A percentile compares a stretch with the other conserved stretches of the same genome.
Conservation (phyloP, 2,113 vertebrate genomes). For the Calypte anna region DNA sequence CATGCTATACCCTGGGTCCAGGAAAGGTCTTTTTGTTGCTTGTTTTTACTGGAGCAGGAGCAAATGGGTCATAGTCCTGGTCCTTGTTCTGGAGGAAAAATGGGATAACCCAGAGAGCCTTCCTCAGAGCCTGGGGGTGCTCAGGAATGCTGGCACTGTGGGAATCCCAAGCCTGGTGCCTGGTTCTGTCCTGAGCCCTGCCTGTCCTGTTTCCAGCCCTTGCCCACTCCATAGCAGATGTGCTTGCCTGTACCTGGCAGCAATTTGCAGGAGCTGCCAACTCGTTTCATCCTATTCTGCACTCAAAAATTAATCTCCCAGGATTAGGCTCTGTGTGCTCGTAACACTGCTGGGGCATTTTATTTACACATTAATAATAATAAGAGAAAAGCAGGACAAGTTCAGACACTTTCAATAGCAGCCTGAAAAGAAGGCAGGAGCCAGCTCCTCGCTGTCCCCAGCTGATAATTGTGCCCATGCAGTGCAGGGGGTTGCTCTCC, state of each 20-base stretch:
- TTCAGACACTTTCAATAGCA: conserved; percentile 57
- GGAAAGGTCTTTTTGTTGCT: background rate
- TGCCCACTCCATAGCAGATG: background rate
- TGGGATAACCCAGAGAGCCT: too few species aligned
- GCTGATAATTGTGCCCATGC: conserved; percentile 8
- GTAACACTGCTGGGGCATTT: conserved; percentile 53
- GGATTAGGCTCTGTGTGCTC: conserved; percentile 34
- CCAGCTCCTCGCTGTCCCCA: background rate
- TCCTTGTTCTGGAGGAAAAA: background rate
- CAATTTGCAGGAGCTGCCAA: background rate
- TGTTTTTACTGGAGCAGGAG: background rate
- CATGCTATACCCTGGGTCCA: rapidly evolving
- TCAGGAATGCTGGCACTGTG: too few species aligned
- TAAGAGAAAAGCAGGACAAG: conserved; percentile 57
- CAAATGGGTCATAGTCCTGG: background rate
- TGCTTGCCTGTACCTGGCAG: background rate
- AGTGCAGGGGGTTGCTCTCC: background rate
- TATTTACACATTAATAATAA: conserved; percentile 55
- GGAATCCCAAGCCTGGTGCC: too few species aligned
- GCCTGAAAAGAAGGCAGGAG: conserved; percentile 51
- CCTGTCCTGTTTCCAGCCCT: too few species aligned
- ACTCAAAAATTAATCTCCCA: conserved; percentile 56
- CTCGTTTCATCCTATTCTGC: conserved; percentile 2
- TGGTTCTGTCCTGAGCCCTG: too few species aligned
- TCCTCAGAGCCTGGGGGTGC: too few species aligned